These are phyloP conservation scores for Mola mola DNA, from an alignment of 2,113 vertebrate species.

Conservation along the genomic window DNA sequence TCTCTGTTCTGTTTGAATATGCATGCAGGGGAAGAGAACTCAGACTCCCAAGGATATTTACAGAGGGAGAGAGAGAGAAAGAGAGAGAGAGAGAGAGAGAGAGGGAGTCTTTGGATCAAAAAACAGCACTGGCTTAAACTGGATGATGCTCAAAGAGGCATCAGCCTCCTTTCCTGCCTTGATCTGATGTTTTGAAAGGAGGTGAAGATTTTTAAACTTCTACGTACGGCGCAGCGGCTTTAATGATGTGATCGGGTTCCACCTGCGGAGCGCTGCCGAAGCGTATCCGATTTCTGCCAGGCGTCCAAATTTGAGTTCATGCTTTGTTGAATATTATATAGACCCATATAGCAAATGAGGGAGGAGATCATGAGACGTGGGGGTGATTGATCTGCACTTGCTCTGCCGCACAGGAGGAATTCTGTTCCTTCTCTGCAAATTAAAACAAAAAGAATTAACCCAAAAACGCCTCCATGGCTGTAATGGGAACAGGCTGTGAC, in stretches of 20 bases:
- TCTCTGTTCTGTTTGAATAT: slow-evolving; percentile 66
- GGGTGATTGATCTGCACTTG: slow-evolving; percentile 12
- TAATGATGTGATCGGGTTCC: slow-evolving; percentile 13
- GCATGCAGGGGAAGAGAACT: slow-evolving; percentile 56
- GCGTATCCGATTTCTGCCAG: not conserved
- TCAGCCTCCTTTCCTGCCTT: slow-evolving; percentile 69
- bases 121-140: slow-evolving; percentile 67
- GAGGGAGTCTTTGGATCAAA: slow-evolving; percentile 67
- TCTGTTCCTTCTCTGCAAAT: not conserved
- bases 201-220: slow-evolving; percentile 41
- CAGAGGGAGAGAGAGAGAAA: slow-evolving; percentile 21
- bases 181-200: slow-evolving; percentile 57
- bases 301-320: slow-evolving; percentile 3
- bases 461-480: not conserved
- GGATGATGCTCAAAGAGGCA: slow-evolving; percentile 61
- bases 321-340: slow-evolving; percentile 3
- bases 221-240: slow-evolving; percentile 8
- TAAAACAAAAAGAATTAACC: slow-evolving; percentile 16
- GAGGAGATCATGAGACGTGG: not conserved
- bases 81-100: slow-evolving; percentile 24
- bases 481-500: slow-evolving; percentile 16
- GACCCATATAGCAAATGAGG: slow-evolving; percentile 10
- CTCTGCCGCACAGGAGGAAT: not conserved
- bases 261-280: not conserved
- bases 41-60: slow-evolving; percentile 68